Evolutionary conservation across 2,888 invertebrate species (phyloP), one percentile per base, ranked within the genome.

Genomic region (Sesamia inferens): DNA sequence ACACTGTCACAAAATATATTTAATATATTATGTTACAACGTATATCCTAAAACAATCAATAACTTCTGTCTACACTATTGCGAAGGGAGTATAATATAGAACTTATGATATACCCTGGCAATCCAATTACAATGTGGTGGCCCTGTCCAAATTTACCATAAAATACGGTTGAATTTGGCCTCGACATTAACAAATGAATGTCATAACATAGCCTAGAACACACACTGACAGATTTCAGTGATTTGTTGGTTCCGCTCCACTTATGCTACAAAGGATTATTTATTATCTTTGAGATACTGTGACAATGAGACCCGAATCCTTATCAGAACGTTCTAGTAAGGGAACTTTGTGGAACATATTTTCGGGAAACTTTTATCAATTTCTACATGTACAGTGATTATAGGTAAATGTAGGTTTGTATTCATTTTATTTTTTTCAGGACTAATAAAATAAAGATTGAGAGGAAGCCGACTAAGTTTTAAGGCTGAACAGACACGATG

Each of bases 241-340:
- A 79, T 71, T 81, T 79, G 71, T 71, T 31, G 47, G 22, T 48
- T 66, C 42, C 42, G 48, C 68, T 65, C 48, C 14, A 62, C 16
- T 66, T 66, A 62, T n/a, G 68, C 31, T n/a, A 48, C 47, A 24
- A 68, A 63, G 11, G 24, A 69, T 54, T 69, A 72, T 69, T 69
- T 72, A 68, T 77, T 51, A 63, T 31, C 54, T 48, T 54, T 59
- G 47, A 54, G 42, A 62, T 58, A 76, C 39, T 59, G 8, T 73
- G 42, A n/a, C 70, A 57, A 14, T 14, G 47, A 24, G 63, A 62
- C 13, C 51, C 6, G 7, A 66, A 55, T 63, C 47, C 63, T 67
- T 66, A 42, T 31, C 8, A 11, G 44, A 31, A 48, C 39, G 7
- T 55, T 39, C 48, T 65, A 54, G 11, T 16, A 13, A 31, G 5